Percentiles rank a stretch among this genome's conserved stretches.
Conservation (phyloP, 30 jellyfish, hydroid and myxozoan genomes). For the Catostylus mosaicus region DNA sequence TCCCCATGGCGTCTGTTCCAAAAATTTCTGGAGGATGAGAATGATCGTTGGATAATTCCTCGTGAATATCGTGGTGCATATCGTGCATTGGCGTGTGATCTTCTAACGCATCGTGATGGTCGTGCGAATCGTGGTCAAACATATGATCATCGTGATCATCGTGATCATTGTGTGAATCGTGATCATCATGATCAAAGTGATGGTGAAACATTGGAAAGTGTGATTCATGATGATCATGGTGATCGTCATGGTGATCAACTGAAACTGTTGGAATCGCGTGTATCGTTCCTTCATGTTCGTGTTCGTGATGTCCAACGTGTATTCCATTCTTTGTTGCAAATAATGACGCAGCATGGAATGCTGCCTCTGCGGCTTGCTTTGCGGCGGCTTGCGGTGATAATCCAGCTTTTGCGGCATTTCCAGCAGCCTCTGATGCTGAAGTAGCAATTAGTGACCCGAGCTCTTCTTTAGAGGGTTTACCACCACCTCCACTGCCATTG, state of each 20-base stretch:
- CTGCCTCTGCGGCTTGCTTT: conserved; percentile 87
- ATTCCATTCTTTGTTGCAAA: conserved; percentile 67
- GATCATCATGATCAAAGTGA: conserved; percentile 17
- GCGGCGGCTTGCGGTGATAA: conserved; percentile 82
- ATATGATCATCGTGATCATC: conserved; percentile 19
- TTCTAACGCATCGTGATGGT: conserved; percentile 44
- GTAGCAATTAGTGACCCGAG: conserved; percentile 69
- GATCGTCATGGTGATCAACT: conserved; percentile 25
- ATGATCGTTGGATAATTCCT: conserved; percentile 25
- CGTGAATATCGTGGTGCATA: conserved; percentile 19
- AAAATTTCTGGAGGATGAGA: conserved; percentile 77
- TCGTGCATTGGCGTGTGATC: conserved; percentile 28
- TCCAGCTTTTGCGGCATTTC: conserved; percentile 74
- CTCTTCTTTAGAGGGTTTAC: conserved; percentile 52
- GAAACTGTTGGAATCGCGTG: conserved; percentile 56
- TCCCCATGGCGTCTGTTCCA: conserved; percentile 72
- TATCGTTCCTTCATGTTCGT: conserved; percentile 11
- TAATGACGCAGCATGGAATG: conserved; percentile 80
- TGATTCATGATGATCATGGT: conserved; percentile 37
- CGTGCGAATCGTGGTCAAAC: conserved; percentile 1
- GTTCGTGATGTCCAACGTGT: conserved; percentile 42
- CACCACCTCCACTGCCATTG: conserved; percentile 54
- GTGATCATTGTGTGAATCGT: conserved; percentile 29
- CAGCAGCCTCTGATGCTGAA: conserved; percentile 84
- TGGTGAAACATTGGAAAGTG: conserved; percentile 15